Conservation (phyloP, 2,797 vertebrate genomes). For the Pangasius sanitwongsei region DNA sequence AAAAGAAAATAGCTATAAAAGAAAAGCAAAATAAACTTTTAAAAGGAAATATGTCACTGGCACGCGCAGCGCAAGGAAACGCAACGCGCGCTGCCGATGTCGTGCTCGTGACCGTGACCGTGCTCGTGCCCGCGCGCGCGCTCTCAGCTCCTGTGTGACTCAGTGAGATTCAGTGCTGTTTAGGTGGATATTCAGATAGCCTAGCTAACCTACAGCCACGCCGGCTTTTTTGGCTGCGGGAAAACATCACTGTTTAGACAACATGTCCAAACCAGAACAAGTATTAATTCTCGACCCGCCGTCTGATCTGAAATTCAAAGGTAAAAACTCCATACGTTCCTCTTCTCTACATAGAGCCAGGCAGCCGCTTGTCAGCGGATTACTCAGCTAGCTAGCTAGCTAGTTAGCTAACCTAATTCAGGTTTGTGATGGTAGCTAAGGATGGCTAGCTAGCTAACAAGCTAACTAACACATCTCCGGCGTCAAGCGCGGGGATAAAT, state of each 20-base stretch:
- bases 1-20: background rate
- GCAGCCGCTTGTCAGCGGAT: slow-evolving; percentile 26
- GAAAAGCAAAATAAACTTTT: background rate
- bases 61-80: slow-evolving; percentile 51
- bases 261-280: slow-evolving; percentile 80
- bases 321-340: slow-evolving; percentile 61
- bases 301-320: slow-evolving; percentile 87
- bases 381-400: slow-evolving; percentile 36
- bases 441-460: slow-evolving; percentile 9
- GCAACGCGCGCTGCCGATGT: slow-evolving; percentile 53
- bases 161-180: slow-evolving; percentile 54
- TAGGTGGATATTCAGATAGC: slow-evolving; percentile 39
- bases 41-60: background rate
- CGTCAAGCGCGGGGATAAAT: background rate
- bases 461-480: slow-evolving; percentile 10
- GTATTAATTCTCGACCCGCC: slow-evolving; percentile 80
- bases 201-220: slow-evolving; percentile 12
- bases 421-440: slow-evolving; percentile 4
- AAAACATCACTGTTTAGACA: slow-evolving; percentile 40
- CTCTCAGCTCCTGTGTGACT: slow-evolving; percentile 57
- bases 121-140: slow-evolving; percentile 33
- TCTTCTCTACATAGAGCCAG: background rate
- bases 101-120: slow-evolving; percentile 28
- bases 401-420: slow-evolving; percentile 28
- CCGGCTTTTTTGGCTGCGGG: slow-evolving; percentile 41